Evolutionary conservation across 2,888 invertebrate species (phyloP), one percentile per base, ranked within the genome.

Genomic region (Nudaria mundana): DNA sequence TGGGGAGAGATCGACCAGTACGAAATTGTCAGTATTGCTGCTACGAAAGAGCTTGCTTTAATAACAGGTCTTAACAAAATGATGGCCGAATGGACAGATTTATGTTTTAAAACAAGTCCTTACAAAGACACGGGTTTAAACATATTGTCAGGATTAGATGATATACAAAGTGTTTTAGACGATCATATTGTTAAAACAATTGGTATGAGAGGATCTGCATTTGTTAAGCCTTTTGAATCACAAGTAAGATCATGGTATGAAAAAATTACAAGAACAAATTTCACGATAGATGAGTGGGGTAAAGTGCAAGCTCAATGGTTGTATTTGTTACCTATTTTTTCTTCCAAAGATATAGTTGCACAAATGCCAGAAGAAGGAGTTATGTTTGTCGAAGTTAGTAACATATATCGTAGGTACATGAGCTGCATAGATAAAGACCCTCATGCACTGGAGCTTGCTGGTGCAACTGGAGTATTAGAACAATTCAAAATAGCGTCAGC

Each of bases 291-390:
- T 46, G 94, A 94, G 77, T 96, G 96, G 96, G 92, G 94, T 20
- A 94, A 94, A 88, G 94, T 96, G 15, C 96, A 97, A 84, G 91
- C 93, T 36, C 94, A 95, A 47, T 97, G 97, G 96, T 82, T 96
- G 47, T 96, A 97, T 71, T 85, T 97, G 45, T 88, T 96, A 55
- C 96, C 96, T 0, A 95, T 97, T 65, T 97, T 97, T 79, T 94
- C 95, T 20, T 95, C 95, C 2, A 94, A 94, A 75, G 95, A 96
- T 66, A 96, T 97, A 48, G 92, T 94, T 38, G 92, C 93, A 5
- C 96, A 96, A 75, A 94, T 97, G 92, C 96, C 95, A 0, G 94
- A 94, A 67, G 96, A 97, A 80, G 94, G 94, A 26, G 90, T 91
- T 2, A 90, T 96, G 76, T 97, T 96, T 76, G 89, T 87, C 48